Conservation (phyloP, 2,888 invertebrate genomes). For the Heliconius ismenius region DNA sequence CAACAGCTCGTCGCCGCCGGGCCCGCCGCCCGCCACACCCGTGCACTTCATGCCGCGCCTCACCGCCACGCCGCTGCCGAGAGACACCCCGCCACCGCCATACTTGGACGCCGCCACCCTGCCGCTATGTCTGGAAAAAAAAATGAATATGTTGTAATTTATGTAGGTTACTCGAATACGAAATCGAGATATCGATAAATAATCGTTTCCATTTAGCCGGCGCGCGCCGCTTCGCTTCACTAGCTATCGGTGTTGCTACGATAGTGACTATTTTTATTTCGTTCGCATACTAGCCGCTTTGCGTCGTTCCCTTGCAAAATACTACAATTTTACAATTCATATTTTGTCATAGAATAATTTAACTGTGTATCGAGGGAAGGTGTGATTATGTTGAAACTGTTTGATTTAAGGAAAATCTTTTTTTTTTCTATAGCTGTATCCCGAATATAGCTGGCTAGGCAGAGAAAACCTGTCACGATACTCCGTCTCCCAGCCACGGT, state of each 20-base stretch:
- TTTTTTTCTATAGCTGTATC: no score
- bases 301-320: constrained; percentile 42
- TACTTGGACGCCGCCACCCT: constrained; percentile 81
- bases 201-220: constrained; percentile 54
- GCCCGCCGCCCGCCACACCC: constrained; percentile 62
- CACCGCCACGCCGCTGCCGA: constrained; percentile 70
- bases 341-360: constrained; percentile 38
- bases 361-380: neutral
- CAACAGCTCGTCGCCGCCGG: constrained; percentile 86
- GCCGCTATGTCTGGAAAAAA: constrained; percentile 72
- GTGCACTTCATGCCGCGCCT: constrained; percentile 84
- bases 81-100: constrained; percentile 75
- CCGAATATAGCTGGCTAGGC: no score
- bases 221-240: constrained; percentile 62
- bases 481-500: no score
- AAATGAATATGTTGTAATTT: constrained; percentile 45
- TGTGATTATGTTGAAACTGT: constrained; percentile 14
- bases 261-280: constrained; percentile 45
- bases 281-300: constrained; percentile 40
- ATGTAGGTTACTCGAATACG: constrained; percentile 50
- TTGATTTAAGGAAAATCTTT: constrained; percentile 5
- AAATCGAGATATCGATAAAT: constrained; percentile 54
- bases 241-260: constrained; percentile 62
- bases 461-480: no score
- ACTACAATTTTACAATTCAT: constrained; percentile 37